Evolutionary conservation across 2,113 vertebrate species (phyloP), one percentile per base, ranked within the genome.

Genomic region (Grammomys dolichurus): DNA sequence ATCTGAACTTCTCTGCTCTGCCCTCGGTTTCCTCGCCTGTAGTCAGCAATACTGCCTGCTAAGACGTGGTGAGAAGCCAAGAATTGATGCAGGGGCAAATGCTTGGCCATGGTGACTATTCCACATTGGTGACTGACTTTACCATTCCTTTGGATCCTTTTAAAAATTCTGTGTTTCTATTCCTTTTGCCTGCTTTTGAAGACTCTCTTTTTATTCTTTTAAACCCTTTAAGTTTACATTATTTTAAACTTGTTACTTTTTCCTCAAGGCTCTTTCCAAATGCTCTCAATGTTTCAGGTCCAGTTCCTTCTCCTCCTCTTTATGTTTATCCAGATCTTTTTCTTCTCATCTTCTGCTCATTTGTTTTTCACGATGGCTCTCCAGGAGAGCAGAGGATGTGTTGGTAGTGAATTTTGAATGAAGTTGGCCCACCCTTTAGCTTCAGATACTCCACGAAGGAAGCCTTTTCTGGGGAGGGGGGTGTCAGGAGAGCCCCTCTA

Each of bases 211-310:
- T 75, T 56, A 69, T 33, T 22, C n/a, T 16, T 86, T 90, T 95
- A 63, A 85, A 48, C 20, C n/a, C 20, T 82, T 17, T 24, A 70
- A 14, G 77, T 85, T 89, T 51, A 51, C 22, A 24, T 95, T 65
- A 72, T 67, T 86, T 97, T 94, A 58, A 75, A 36, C 3, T 89
- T 73, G 5, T 80, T 63, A 10, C 56, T 65, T 90, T 94, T 40
- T 33, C 76, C 87, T 69, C 56, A 73, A 93, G 63, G 81, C 88
- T 93, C 46, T 87, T 95, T 54, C 33, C 82, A 92, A 20, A 72
- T 46, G 63, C 3, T 77, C 56, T 93, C 26, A 77, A 31, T 77
- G 65, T 81, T 88, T 92, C 65, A 40, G 58, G 40, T 96, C 22
- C 3, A 87, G 14, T 88, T 51, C 82, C 84, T 95, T 12, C n/a